Conservation (phyloP, 2,113 vertebrate genomes). For the Strix aluco region DNA sequence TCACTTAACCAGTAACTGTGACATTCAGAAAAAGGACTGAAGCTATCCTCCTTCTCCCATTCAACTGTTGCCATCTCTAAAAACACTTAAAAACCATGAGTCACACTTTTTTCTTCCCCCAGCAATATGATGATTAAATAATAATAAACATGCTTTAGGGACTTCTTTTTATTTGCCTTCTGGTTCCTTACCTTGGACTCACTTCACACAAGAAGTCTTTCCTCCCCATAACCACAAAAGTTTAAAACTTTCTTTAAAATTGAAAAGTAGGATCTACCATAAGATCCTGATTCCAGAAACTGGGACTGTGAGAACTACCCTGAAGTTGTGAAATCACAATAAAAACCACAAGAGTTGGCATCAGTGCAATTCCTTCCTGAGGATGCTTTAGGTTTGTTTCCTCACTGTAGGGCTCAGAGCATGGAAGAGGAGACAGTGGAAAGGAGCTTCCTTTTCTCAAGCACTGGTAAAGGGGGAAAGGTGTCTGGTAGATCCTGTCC, state of each 20-base stretch:
- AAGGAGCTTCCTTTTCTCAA: neutral
- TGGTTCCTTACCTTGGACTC: neutral
- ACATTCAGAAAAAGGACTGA: neutral
- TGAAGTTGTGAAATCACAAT: neutral
- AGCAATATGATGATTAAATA: neutral
- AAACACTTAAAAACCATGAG: neutral
- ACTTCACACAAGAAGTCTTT: neutral
- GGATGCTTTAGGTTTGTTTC: neutral
- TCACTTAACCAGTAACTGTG: neutral
- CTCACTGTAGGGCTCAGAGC: neutral
- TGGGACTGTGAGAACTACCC: neutral
- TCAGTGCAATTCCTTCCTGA: neutral
- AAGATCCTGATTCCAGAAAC: neutral
- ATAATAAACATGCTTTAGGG: neutral
- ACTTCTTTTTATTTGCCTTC: constrained; percentile 6
- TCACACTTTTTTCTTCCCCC: neutral
- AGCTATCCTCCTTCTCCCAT: neutral
- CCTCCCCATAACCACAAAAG: neutral
- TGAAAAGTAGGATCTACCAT: neutral
- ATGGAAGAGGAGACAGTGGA: neutral
- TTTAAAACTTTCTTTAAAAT: neutral
- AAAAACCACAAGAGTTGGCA: neutral
- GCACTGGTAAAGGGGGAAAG: neutral
- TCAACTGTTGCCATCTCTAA: neutral
- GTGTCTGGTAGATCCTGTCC: neutral